Percentiles rank a stretch among this genome's conserved stretches.
These are phyloP conservation scores for Paraplagusia blochii DNA, from an alignment of 2,113 vertebrate genomes.

Conservation along the genomic window DNA sequence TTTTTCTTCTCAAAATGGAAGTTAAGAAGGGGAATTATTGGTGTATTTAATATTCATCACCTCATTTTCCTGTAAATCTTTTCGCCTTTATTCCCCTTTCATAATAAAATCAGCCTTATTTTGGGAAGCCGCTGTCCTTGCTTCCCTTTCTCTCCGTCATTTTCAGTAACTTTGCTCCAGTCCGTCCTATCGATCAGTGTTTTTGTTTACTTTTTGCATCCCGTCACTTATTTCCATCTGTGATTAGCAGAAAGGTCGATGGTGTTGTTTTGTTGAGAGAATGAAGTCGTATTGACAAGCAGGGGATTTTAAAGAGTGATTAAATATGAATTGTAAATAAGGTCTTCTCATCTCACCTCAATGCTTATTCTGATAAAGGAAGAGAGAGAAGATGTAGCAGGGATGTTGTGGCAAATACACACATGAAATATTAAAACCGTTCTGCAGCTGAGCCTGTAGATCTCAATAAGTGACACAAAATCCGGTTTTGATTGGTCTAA, in stretches of 20 bases:
- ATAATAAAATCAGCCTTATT: too few relatives aligned
- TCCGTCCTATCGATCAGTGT: slow-evolving; percentile 2
- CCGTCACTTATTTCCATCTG: background rate
- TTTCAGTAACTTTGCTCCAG: slow-evolving; percentile 3
- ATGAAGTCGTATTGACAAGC: background rate
- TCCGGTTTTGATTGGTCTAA: too few relatives aligned
- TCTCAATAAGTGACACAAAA: too few relatives aligned
- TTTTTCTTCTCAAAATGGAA: background rate
- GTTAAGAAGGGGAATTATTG: background rate
- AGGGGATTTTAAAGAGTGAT: background rate
- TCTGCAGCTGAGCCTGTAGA: too few relatives aligned
- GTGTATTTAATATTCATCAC: background rate
- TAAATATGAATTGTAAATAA: background rate
- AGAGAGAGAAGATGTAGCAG: too few relatives aligned
- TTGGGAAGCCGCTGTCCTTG: too few relatives aligned
- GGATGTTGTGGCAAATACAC: too few relatives aligned
- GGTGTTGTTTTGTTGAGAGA: slow-evolving; percentile 7
- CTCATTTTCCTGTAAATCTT: too few relatives aligned
- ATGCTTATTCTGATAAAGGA: too few relatives aligned
- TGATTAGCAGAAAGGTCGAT: slow-evolving; percentile 20
- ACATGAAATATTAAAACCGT: too few relatives aligned
- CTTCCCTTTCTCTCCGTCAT: background rate
- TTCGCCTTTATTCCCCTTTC: background rate
- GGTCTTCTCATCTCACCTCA: background rate
- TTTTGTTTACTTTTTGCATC: slow-evolving; percentile 1